phyloP scores from a whole-genome alignment of 2,888 invertebrate species.

The Pyrocoelia pectoralis region DNA sequence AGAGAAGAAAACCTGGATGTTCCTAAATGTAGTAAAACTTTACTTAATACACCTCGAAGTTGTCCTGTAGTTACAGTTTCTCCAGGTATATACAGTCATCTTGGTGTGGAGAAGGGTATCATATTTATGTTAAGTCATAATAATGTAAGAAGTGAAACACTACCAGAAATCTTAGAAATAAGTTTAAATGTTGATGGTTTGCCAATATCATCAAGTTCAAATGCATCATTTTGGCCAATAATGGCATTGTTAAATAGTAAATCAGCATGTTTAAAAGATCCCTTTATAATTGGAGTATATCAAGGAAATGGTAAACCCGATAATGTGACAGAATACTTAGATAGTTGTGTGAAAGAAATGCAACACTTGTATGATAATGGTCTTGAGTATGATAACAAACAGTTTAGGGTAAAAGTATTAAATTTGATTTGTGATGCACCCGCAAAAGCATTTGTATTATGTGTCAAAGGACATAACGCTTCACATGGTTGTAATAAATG shows the following conservation, averaged over 20 bases:
- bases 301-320: neutral
- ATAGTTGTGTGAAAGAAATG: neutral
- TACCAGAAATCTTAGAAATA: neutral
- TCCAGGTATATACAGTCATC: neutral
- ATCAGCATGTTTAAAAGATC: no score
- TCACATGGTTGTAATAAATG: neutral
- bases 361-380: neutral
- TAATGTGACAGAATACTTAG: neutral
- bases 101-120: neutral
- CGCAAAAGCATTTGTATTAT: neutral
- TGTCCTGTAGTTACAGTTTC: neutral
- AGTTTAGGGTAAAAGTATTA: neutral
- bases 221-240: neutral
- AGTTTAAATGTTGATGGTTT: neutral
- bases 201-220: neutral
- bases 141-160: neutral
- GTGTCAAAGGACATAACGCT: neutral
- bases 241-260: neutral
- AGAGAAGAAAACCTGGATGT: neutral
- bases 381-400: neutral
- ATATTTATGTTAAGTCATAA: neutral
- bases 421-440: neutral
- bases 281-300: neutral
- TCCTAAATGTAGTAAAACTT: neutral
- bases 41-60: neutral